These are phyloP conservation scores for Chloroceryle inda DNA, from an alignment of 2,797 vertebrate species.

Conservation along the genomic window DNA sequence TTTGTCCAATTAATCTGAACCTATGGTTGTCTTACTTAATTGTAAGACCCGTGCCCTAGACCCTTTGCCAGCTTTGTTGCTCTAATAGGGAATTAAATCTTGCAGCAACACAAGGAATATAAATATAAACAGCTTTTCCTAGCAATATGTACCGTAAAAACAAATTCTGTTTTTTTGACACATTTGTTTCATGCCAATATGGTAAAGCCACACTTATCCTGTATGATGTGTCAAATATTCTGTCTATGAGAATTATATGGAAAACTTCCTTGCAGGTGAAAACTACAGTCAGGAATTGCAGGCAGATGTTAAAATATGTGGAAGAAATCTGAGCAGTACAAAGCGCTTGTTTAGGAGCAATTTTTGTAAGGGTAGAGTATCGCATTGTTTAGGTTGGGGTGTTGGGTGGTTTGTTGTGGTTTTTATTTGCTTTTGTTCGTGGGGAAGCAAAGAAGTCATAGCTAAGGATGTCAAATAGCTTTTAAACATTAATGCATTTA, in stretches of 20 bases:
- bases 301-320: neutral
- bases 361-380: neutral
- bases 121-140: neutral
- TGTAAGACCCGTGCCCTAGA: neutral
- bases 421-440: neutral
- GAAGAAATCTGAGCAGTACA: neutral
- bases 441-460: neutral
- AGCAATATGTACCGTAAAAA: neutral
- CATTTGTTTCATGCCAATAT: neutral
- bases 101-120: neutral
- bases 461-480: neutral
- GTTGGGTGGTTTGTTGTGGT: neutral
- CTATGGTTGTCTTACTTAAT: neutral
- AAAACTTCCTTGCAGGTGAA: neutral
- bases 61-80: neutral
- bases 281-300: neutral
- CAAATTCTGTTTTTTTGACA: neutral
- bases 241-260: neutral
- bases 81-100: neutral
- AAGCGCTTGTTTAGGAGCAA: neutral
- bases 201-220: neutral
- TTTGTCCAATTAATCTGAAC: neutral
- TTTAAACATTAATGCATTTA: conserved; percentile 23
- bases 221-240: neutral
- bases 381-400: neutral